These are phyloP conservation scores for Agriopis leucophaearia DNA, from an alignment of 2,888 invertebrate genomes.

Conservation along the genomic window DNA sequence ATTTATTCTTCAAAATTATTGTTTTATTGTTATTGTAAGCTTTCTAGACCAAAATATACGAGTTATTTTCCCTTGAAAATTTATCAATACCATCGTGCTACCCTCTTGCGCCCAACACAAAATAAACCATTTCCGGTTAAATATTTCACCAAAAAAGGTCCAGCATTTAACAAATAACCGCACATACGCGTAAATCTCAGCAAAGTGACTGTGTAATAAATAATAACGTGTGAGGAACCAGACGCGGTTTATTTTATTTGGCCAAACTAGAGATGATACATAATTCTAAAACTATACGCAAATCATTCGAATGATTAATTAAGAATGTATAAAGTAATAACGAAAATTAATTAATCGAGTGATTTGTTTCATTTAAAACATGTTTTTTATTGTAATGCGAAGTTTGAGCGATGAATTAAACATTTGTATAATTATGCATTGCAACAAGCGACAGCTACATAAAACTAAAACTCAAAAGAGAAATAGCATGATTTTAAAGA, in stretches of 20 bases:
- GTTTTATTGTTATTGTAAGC: no score
- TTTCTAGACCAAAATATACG: no score
- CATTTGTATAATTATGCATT: no score
- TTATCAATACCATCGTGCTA: not conserved
- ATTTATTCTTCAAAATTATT: no score
- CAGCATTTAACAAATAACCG: constrained; percentile 32
- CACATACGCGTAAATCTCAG: constrained; percentile 30
- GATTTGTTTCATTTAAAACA: no score
- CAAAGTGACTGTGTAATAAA: constrained; percentile 40
- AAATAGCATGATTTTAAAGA: no score
- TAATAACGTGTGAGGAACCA: constrained; percentile 41
- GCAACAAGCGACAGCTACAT: no score
- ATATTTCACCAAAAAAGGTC: constrained; percentile 32
- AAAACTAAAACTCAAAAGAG: no score
- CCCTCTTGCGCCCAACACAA: not conserved
- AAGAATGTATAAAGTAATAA: not conserved
- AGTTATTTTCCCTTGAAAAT: no score
- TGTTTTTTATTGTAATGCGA: no score
- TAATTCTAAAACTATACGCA: not conserved
- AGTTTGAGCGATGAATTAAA: no score
- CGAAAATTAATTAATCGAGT: no score
- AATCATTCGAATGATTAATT: not conserved
- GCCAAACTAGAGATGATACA: constrained; percentile 4
- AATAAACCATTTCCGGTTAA: constrained; percentile 26
- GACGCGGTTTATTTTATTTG: constrained; percentile 44